Conservation (phyloP, 2,113 vertebrate genomes). For the Elgaria multicarinata region DNA sequence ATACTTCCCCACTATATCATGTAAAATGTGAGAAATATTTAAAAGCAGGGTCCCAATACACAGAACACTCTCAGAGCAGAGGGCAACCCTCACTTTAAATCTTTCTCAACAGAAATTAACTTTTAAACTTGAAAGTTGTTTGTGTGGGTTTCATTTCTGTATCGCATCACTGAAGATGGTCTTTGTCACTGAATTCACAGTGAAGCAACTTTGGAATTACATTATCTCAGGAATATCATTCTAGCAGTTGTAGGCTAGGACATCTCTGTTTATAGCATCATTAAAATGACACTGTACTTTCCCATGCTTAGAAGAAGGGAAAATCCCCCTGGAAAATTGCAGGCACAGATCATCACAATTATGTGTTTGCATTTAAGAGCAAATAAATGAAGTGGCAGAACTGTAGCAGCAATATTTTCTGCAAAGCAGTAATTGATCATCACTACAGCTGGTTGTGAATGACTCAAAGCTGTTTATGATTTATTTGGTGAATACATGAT, state of each 20-base stretch:
- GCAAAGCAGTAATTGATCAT: constrained; percentile 38
- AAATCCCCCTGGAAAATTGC: constrained; percentile 33
- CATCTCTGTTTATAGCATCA: constrained; percentile 51
- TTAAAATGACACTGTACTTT: constrained; percentile 62
- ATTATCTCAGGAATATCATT: constrained; percentile 47
- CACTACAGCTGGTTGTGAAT: constrained; percentile 51
- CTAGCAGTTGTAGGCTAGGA: neutral
- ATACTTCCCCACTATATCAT: neutral
- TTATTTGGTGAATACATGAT: constrained; percentile 52
- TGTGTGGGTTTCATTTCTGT: constrained; percentile 18
- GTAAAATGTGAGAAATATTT: neutral
- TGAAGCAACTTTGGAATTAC: constrained; percentile 33
- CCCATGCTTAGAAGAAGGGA: constrained; percentile 18
- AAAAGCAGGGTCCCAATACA: neutral
- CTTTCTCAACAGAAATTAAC: neutral
- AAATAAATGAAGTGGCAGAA: neutral
- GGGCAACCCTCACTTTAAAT: neutral
- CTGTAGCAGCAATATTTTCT: constrained; percentile 40
- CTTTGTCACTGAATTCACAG: constrained; percentile 41
- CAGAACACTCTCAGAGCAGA: neutral
- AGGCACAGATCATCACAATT: constrained; percentile 40
- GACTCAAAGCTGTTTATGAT: constrained; percentile 59
- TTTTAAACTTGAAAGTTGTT: constrained; percentile 12
- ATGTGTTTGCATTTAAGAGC: constrained; percentile 37
- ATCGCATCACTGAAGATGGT: constrained; percentile 27